Conservation (phyloP, 2,113 vertebrate genomes). For the Heliornis fulica region DNA sequence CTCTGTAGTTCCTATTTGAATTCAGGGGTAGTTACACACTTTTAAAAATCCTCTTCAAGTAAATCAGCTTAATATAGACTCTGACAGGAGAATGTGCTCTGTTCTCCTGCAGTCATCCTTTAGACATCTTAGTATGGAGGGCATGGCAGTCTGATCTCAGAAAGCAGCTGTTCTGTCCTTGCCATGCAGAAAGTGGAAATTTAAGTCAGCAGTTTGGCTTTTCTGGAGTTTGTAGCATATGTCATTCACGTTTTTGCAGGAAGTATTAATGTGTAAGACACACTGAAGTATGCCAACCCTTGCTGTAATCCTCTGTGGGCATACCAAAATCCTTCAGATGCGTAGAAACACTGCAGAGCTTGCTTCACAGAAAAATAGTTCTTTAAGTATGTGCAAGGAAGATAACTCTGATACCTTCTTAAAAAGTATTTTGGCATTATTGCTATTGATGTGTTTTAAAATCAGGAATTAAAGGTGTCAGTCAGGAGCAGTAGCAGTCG, state of each 20-base stretch:
- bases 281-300: background rate
- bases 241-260: background rate
- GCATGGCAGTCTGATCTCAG: background rate
- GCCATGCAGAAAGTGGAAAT: background rate
- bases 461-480: background rate
- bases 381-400: background rate
- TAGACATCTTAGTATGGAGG: background rate
- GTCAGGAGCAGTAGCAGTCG: background rate
- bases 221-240: background rate
- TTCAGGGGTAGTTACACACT: background rate
- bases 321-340: background rate
- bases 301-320: rapidly evolving
- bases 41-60: background rate
- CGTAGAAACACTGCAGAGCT: background rate
- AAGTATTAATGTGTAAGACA: background rate
- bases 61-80: background rate
- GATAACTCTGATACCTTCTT: background rate
- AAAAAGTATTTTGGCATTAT: background rate
- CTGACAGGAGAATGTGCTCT: background rate
- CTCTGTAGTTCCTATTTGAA: background rate
- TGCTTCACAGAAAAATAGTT: background rate
- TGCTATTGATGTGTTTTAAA: background rate
- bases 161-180: background rate
- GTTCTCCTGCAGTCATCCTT: background rate
- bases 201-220: background rate